Conservation (phyloP, 2,113 vertebrate genomes). For the Jaculus jaculus region DNA sequence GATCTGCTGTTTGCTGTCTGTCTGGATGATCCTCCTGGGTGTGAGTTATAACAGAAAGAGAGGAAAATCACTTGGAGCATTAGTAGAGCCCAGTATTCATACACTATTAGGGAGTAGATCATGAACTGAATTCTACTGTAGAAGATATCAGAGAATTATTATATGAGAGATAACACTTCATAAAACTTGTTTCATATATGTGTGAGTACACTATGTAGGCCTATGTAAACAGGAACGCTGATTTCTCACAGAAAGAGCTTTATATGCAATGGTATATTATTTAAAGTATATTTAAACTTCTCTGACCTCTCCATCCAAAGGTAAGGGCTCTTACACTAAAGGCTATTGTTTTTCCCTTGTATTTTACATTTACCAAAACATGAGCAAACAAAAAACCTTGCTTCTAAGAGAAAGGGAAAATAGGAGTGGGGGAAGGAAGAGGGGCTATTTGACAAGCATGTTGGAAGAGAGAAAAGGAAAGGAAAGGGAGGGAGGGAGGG, state of each 20-base stretch:
- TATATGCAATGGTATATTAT: neutral
- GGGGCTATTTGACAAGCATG: no score
- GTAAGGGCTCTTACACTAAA: neutral
- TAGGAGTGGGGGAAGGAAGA: no score
- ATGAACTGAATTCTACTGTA: neutral
- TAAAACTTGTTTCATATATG: neutral
- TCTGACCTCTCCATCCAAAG: neutral
- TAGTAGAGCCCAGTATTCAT: neutral
- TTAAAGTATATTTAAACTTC: neutral
- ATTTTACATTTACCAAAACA: neutral
- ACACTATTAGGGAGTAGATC: neutral
- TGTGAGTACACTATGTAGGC: neutral
- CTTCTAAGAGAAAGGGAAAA: no score
- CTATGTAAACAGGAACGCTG: neutral
- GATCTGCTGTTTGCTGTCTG: neutral
- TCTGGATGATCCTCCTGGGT: neutral
- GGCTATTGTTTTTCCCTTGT: neutral
- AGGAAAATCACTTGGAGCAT: neutral
- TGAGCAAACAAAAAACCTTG: neutral
- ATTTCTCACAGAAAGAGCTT: neutral
- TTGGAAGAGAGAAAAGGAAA: no score
- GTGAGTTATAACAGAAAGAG: neutral
- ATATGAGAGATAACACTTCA: neutral
- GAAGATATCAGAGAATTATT: neutral
- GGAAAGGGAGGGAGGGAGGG: no score